phyloP scores from a whole-genome alignment of 2,888 invertebrate genomes.

The Pomacea canaliculata region DNA sequence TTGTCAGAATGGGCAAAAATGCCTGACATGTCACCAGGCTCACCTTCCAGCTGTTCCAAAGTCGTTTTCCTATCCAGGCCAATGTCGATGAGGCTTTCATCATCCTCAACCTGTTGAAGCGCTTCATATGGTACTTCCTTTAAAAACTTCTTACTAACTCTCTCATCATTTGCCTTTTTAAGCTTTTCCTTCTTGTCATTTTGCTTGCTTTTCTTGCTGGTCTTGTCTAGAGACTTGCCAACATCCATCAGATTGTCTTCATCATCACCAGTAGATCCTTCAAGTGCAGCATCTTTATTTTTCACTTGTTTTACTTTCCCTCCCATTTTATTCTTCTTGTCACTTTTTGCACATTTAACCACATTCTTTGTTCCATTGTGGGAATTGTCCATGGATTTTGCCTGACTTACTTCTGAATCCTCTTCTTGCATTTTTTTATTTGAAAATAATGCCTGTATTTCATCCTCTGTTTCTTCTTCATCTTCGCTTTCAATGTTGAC shows the following conservation, averaged over 20 bases:
- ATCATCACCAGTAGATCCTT: no score
- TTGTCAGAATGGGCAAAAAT: no score
- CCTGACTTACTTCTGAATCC: constrained; percentile 7
- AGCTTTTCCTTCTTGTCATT: constrained; percentile 8
- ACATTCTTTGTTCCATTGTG: no score
- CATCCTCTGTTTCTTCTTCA: constrained; percentile 24
- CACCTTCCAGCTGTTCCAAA: constrained; percentile 48
- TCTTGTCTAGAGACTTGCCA: no score
- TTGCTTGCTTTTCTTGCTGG: background rate
- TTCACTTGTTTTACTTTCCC: constrained; percentile 27
- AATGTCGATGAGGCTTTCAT: constrained; percentile 42
- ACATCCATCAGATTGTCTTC: no score
- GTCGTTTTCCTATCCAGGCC: constrained; percentile 45
- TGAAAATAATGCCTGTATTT: constrained; percentile 20
- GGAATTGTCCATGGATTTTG: background rate
- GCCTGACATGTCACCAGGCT: background rate
- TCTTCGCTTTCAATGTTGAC: constrained; percentile 17
- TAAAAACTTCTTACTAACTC: background rate
- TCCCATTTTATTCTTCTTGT: background rate
- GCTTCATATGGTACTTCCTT: no score
- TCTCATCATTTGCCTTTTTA: background rate
- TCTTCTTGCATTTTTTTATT: constrained; percentile 31
- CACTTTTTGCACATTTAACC: no score
- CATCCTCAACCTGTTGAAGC: constrained; percentile 25
- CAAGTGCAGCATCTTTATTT: background rate